Evolutionary conservation across 2,113 vertebrate genomes (phyloP).

Genomic region (Crotalus helleri): DNA sequence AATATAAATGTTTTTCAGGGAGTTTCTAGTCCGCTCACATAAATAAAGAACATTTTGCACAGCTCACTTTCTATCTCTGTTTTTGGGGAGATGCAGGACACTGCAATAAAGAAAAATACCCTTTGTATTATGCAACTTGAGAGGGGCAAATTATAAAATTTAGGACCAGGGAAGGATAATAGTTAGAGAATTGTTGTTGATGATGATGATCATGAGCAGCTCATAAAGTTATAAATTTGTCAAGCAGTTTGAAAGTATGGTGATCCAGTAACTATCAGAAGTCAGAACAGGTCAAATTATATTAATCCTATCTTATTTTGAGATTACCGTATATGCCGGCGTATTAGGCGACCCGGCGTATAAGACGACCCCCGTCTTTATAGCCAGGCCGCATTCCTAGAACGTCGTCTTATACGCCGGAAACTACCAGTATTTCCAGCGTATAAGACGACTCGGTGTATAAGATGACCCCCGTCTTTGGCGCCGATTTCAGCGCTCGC

Average conservation of each 20-base stretch:
- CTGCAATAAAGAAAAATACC: not conserved
- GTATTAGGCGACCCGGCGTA: too few species aligned
- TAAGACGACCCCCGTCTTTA: too few species aligned
- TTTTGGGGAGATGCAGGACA: not conserved
- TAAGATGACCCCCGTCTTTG: too few species aligned
- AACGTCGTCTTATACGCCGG: too few species aligned
- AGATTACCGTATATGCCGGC: not conserved
- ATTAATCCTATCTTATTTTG: not conserved
- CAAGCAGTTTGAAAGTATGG: not conserved
- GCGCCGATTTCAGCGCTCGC: too few species aligned
- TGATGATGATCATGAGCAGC: too few species aligned
- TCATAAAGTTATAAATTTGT: not conserved
- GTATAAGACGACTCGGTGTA: too few species aligned
- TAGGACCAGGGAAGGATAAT: not conserved
- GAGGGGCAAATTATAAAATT: not conserved
- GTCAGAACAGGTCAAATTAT: not conserved
- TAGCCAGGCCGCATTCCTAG: too few species aligned
- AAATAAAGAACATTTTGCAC: not conserved
- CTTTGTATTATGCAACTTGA: not conserved
- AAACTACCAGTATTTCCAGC: too few species aligned
- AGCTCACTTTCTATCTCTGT: not conserved
- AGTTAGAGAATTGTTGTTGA: not conserved
- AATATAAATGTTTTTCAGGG: not conserved
- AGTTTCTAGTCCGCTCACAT: not conserved
- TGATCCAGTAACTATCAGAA: not conserved